Base-by-base conservation (phyloP, 1,140 invertebrate genomes). In the Drosophila carrolli region DNA sequence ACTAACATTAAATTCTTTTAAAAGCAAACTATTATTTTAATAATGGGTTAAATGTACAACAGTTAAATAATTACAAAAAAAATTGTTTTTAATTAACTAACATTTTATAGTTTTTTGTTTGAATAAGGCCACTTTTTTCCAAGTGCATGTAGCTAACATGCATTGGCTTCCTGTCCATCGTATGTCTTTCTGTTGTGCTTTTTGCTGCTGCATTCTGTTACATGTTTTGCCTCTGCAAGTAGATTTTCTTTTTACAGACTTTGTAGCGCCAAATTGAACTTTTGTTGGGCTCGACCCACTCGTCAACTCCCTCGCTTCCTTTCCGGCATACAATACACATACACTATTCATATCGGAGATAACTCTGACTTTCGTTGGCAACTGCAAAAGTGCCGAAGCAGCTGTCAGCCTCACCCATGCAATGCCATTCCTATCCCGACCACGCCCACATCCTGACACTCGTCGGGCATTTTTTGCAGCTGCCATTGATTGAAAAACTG, bases 251-350 rank as follows among this genome's bases (percentile, higher is more conserved):
- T 89, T 67, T 67, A 83, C 83, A 79, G 83, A 89, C 84, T 88
- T 88, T 88, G 84, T 80, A 83, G 83, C 84, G 84, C 79, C 84
- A 88, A 88, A 88, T 89, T 83, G 75, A 88, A 83, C 72, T 88
- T 88, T 89, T 89, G 71, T 88, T 88, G 66, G 74, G 55, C 83
- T 68, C 35, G 11, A 41, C 43, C 58, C 48, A 19, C 59, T 43
- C 7, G n/a, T 44, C 19, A 50, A 8, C 43, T 71, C 16, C 67
- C 63, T 10, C 19, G 51, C 44, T 41, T 23, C 37, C 51, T 14
- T 55, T 2, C 23, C 14, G 5, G 11, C 57, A 53, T 73, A 50
- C 48, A 8, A 40, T n/a, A 44, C n/a, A 55, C 37, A 56, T 19
- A 35, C 14, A 40, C 50, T 48, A 50, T 50, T 38, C 56, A 61